A percentile compares a stretch with the other conserved stretches of the same genome.
phyloP scores from a whole-genome alignment of 2,113 vertebrate species.

The Apteryx mantelli region DNA sequence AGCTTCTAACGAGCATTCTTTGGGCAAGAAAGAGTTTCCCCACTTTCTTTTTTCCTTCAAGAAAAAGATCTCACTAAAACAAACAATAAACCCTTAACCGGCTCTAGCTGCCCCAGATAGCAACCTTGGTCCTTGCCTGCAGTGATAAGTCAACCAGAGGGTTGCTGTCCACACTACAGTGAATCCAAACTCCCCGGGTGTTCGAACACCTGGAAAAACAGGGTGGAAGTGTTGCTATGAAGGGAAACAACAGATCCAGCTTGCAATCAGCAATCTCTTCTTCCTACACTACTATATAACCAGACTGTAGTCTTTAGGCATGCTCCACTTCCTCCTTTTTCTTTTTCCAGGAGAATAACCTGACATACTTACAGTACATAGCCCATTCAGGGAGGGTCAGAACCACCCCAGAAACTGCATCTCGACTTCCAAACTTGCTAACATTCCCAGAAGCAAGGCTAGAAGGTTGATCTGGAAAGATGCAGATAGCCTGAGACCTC shows the following conservation, averaged over 20 bases:
- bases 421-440: background rate
- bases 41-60: background rate
- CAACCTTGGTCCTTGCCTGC: background rate
- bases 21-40: background rate
- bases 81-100: fast-evolving
- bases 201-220: background rate
- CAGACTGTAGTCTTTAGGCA: background rate
- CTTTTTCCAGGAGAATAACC: background rate
- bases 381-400: background rate
- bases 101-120: background rate
- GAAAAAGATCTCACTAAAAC: background rate
- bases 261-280: background rate
- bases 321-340: background rate
- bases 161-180: background rate
- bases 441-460: background rate
- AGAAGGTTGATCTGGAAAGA: background rate
- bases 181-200: fast-evolving
- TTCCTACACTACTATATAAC: background rate
- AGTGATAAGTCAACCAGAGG: background rate
- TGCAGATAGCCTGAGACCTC: background rate
- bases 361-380: fast-evolving
- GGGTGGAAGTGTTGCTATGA: background rate
- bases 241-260: background rate
- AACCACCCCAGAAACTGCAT: background rate
- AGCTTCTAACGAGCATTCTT: background rate